Evolutionary conservation across 2,797 vertebrate genomes (phyloP).

Genomic region (Eulemur coronatus): DNA sequence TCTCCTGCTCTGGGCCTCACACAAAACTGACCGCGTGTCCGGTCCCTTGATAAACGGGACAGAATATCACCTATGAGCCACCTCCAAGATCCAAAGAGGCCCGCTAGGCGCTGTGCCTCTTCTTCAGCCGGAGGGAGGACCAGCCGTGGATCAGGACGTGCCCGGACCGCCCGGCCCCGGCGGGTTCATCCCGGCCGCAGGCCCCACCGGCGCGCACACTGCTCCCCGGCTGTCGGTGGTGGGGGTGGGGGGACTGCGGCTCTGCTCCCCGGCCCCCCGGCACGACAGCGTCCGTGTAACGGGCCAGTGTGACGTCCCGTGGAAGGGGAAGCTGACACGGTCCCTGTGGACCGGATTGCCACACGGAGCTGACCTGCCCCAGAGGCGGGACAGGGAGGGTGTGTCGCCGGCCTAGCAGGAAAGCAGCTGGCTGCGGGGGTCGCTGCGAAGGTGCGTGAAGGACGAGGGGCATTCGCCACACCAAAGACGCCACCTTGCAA

Average conservation of each 20-base stretch:
- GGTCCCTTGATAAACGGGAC: too few relatives aligned
- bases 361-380: not conserved
- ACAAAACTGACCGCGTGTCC: not conserved
- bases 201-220: not conserved
- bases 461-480: too few relatives aligned
- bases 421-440: not conserved
- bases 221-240: not conserved
- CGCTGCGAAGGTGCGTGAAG: not conserved
- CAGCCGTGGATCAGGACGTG: too few relatives aligned
- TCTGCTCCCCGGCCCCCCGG: not conserved
- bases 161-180: not conserved
- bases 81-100: not conserved
- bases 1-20: not conserved
- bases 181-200: not conserved
- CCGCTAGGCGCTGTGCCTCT: rapidly evolving
- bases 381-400: too few relatives aligned
- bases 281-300: rapidly evolving
- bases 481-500: not conserved
- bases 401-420: not conserved
- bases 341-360: too few relatives aligned
- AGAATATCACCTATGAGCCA: rapidly evolving
- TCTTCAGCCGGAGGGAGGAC: not conserved
- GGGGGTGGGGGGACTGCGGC: too few relatives aligned
- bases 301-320: not conserved
- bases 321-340: not conserved